phyloP scores from a whole-genome alignment of 2,797 vertebrate species.

The Eremophila alpestris region DNA sequence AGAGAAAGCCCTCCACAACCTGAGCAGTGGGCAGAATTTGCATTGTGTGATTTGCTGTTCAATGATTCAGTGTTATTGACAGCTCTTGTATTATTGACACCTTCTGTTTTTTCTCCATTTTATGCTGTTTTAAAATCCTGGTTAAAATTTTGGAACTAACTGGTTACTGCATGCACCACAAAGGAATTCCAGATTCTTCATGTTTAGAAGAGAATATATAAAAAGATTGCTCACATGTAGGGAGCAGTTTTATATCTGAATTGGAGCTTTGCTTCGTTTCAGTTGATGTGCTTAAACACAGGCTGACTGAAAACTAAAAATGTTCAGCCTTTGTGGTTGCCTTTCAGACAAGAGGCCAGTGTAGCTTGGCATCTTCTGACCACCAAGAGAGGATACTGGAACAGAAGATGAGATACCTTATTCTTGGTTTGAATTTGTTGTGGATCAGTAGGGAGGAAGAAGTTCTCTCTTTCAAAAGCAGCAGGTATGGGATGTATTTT shows the following conservation, averaged over 20 bases:
- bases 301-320: neutral
- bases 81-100: neutral
- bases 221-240: neutral
- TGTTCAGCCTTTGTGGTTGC: neutral
- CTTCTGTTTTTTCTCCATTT: neutral
- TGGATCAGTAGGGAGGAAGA: neutral
- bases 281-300: neutral
- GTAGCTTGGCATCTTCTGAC: neutral
- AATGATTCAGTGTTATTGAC: neutral
- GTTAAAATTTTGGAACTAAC: neutral
- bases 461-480: neutral
- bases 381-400: neutral
- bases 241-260: neutral
- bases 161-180: neutral
- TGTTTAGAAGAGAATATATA: neutral
- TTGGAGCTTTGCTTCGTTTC: neutral
- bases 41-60: neutral
- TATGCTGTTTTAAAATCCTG: neutral
- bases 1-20: neutral
- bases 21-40: neutral
- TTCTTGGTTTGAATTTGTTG: neutral
- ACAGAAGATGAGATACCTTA: neutral
- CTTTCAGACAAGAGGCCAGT: neutral
- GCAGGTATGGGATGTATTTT: rapidly evolving
- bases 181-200: rapidly evolving